These are phyloP conservation scores for Cervus canadensis DNA, from an alignment of 2,113 vertebrate genomes.

Conservation along the genomic window DNA sequence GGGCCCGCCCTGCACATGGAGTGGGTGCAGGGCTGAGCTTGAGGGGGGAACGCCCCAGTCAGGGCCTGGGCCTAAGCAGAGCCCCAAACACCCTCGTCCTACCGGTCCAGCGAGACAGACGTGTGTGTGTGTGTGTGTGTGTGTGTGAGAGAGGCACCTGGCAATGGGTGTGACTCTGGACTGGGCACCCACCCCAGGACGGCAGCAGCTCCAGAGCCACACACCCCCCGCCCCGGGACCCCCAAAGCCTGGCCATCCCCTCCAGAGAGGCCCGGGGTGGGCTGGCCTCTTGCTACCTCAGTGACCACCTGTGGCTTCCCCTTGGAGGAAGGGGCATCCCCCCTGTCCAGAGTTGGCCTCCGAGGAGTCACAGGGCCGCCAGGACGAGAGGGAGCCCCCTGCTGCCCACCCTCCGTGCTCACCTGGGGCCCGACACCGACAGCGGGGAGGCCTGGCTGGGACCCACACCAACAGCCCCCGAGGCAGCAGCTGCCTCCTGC, in stretches of 20 bases:
- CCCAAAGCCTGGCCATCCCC: neutral
- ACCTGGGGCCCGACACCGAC: conserved; percentile 80
- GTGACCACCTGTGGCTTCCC: neutral
- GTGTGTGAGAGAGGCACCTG: neutral
- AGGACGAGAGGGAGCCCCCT: neutral
- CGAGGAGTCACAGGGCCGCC: neutral
- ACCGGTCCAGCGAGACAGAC: fast-evolving
- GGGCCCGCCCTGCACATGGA: neutral
- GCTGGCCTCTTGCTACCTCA: neutral
- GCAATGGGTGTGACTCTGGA: no score
- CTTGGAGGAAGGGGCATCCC: fast-evolving
- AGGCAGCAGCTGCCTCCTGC: conserved; percentile 71
- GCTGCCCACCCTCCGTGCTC: neutral
- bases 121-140: neutral
- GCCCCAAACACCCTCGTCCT: neutral
- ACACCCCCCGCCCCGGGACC: neutral
- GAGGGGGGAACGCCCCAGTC: neutral
- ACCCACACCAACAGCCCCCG: conserved; percentile 74
- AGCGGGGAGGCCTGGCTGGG: conserved; percentile 75
- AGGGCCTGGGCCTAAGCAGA: neutral
- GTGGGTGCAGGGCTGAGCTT: neutral
- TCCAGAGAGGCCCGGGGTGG: neutral
- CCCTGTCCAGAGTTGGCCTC: neutral
- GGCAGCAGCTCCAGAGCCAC: no score
- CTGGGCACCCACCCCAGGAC: no score